These are phyloP conservation scores for Microplitis deprimator DNA, from an alignment of 2,888 invertebrate species.

Conservation along the genomic window DNA sequence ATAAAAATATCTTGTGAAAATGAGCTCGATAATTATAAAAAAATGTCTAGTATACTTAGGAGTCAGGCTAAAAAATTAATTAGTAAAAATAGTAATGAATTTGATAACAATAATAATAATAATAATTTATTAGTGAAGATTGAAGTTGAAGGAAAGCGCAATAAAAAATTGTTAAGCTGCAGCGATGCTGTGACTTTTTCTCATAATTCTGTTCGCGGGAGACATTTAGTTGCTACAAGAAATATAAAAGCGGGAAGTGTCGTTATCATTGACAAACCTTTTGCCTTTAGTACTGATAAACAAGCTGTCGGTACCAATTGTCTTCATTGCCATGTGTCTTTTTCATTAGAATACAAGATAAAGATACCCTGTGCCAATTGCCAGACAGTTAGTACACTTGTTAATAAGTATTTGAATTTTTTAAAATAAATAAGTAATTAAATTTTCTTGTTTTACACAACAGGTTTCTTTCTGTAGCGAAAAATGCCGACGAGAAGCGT, in stretches of 20 bases:
- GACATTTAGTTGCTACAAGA: constrained; percentile 69
- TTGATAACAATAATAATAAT: not conserved
- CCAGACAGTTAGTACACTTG: constrained; percentile 58
- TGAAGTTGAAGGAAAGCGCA: constrained; percentile 55
- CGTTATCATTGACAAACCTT: constrained; percentile 65
- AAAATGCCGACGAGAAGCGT: constrained; percentile 64
- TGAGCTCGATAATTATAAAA: constrained; percentile 48
- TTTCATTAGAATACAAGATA: constrained; percentile 52
- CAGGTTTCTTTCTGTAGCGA: constrained; percentile 70
- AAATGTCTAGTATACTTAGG: constrained; percentile 55
- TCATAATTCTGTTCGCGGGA: constrained; percentile 61
- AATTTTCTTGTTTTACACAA: constrained; percentile 22
- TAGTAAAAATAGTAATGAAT: constrained; percentile 50
- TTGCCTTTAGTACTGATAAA: constrained; percentile 62
- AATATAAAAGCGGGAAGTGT: constrained; percentile 69
- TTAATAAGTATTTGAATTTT: not conserved
- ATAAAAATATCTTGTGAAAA: constrained; percentile 11
- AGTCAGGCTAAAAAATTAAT: constrained; percentile 44
- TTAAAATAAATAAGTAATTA: constrained; percentile 21
- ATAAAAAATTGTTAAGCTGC: constrained; percentile 56
- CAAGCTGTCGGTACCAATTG: constrained; percentile 62
- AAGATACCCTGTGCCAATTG: constrained; percentile 63
- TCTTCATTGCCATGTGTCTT: constrained; percentile 62
- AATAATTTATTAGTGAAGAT: constrained; percentile 36
- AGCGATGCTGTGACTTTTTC: constrained; percentile 60